Base-by-base conservation (phyloP, 2,888 invertebrate genomes). In the Andrena praecox region DNA sequence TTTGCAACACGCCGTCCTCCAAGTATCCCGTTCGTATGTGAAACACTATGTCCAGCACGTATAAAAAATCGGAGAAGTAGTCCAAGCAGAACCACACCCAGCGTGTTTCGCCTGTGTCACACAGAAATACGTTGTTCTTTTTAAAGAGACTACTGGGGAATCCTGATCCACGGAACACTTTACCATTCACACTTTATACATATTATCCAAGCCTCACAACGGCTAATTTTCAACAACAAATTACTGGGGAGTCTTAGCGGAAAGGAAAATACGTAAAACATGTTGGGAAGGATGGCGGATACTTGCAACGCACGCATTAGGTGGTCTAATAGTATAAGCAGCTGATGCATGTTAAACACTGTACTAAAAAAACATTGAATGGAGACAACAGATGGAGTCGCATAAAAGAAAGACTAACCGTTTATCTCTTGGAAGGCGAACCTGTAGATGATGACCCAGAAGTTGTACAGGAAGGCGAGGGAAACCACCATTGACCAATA, bases 401-500 rank as follows among this genome's bases (percentile, higher is more conserved):
- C 50, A 10, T 24, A 56, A 24, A 16, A 27, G 7, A n/a, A 72
- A 10, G 79, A 95, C 96, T 96, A 91, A 96, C 97, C 96, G 94
- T 97, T 98, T 92, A 99, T 99, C 95, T 99, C 99, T 95, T 99
- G 98, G 95, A 99, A 99, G 95, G 99, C 98, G 96, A 99, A 99
- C 95, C 99, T 97, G 96, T 99, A 99, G 94, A 99, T 98, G 95
- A 99, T 98, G 94, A 98, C 98, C 99, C 98, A 99, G 93, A 99
- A 98, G 95, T 99, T 99, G 95, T 99, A 99, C 92, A 99, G 97
- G 95, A 98, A 99, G 93, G 98, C 98, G 93, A 98, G 96, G 89
- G 98, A 98, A 90, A 99, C 98, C 90, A 98, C 98, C 97, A 98
- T 98, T 91, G 98, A 98, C 99, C 99, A 99, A 94, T 98, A 98